These are phyloP conservation scores for Nephrotoma appendiculata DNA, from an alignment of 2,888 invertebrate genomes.

Conservation along the genomic window DNA sequence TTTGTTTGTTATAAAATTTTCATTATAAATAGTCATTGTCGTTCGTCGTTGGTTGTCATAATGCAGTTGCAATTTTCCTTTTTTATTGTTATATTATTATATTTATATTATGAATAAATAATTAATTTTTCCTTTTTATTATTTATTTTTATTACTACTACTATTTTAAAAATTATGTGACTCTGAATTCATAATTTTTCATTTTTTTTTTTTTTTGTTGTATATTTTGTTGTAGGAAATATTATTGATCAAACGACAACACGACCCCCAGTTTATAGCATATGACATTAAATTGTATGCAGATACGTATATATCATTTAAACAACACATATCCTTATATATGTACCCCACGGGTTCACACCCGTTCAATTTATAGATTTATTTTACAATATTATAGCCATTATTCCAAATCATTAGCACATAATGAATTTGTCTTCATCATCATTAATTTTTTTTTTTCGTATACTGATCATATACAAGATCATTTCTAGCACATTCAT, in stretches of 20 bases:
- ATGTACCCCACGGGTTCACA: neutral
- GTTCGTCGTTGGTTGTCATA: neutral
- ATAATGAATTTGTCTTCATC: neutral
- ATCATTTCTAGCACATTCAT: neutral
- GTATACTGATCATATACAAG: neutral
- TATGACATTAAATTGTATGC: neutral
- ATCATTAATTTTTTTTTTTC: neutral
- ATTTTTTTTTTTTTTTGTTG: neutral
- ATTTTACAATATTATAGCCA: neutral
- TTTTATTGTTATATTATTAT: neutral
- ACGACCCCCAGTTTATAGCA: neutral
- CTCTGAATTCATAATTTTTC: neutral
- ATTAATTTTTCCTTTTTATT: neutral
- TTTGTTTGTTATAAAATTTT: neutral
- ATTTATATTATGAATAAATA: neutral
- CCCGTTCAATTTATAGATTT: neutral
- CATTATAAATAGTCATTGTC: neutral
- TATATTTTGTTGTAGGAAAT: neutral
- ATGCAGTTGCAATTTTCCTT: neutral
- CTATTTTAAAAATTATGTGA: neutral
- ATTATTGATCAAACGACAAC: neutral
- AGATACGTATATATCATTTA: neutral
- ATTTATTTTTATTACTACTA: neutral
- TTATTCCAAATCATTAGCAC: neutral
- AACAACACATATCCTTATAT: neutral